A percentile compares a stretch with the other conserved stretches of the same genome.
Conservation (phyloP, 2,797 vertebrate genomes). For the Bryconaethiops microstoma region DNA sequence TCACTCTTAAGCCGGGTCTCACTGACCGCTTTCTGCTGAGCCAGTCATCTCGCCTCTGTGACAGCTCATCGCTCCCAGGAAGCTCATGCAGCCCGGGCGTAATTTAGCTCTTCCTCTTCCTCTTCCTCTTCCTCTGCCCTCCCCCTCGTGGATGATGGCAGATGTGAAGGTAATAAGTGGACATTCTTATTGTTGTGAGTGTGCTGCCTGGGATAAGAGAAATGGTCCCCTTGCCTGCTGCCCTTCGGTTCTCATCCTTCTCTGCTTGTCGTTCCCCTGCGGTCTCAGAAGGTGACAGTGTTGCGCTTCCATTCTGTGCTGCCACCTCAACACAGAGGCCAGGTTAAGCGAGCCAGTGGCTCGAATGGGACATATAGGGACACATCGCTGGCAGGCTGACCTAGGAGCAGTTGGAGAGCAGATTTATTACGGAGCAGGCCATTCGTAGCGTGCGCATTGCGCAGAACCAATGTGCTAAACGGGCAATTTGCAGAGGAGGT, state of each 20-base stretch:
- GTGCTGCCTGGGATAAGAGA: conserved; percentile 24
- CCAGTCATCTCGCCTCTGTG: conserved; percentile 41
- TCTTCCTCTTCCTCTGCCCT: conserved; percentile 26
- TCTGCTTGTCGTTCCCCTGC: conserved; percentile 4
- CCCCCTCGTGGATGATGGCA: conserved; percentile 18
- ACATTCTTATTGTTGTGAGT: conserved; percentile 33
- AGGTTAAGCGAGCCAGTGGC: conserved; percentile 20
- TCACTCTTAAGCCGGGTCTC: conserved; percentile 23
- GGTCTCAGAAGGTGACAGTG: conserved; percentile 76
- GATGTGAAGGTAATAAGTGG: conserved; percentile 34
- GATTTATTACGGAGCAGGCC: conserved; percentile 29
- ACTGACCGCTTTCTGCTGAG: conserved; percentile 43
- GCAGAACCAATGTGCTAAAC: conserved; percentile 19
- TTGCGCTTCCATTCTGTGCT: conserved; percentile 60
- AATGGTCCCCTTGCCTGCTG: conserved; percentile 7
- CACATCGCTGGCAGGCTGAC: neutral
- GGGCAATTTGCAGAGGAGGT: conserved; percentile 30
- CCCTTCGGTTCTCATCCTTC: neutral
- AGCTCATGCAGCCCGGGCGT: conserved; percentile 1
- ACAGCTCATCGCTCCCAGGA: conserved; percentile 36
- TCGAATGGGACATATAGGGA: conserved; percentile 43
- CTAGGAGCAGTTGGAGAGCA: conserved; percentile 18
- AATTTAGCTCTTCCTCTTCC: conserved; percentile 23
- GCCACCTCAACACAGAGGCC: conserved; percentile 15
- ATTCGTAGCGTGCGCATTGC: neutral